Evolutionary conservation across 2,888 invertebrate species (phyloP).

Genomic region (Temnothorax rugatulus): DNA sequence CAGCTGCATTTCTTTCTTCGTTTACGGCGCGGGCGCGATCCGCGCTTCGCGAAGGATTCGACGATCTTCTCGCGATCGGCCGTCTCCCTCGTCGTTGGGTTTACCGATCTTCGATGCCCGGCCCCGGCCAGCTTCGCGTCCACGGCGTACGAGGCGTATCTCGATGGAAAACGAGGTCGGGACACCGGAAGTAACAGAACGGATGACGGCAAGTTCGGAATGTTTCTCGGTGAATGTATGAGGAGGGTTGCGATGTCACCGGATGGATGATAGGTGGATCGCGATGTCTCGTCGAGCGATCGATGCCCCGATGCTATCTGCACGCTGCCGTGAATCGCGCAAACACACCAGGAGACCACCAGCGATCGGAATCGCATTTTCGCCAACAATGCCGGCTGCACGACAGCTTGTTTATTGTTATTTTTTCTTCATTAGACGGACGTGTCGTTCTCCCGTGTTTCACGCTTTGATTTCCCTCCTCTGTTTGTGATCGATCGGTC

Average conservation of each 20-base stretch:
- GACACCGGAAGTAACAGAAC: background rate
- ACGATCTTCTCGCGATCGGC: background rate
- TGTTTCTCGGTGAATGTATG: background rate
- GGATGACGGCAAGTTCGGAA: background rate
- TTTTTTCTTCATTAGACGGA: background rate
- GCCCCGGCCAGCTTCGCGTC: background rate
- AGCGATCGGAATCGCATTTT: conserved; percentile 43
- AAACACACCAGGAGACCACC: conserved; percentile 17
- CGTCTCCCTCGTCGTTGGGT: no score
- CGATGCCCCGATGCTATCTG: conserved; percentile 25
- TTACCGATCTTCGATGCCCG: no score
- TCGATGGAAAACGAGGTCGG: background rate
- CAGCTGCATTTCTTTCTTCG: background rate
- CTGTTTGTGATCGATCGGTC: background rate
- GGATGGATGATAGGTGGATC: conserved; percentile 5
- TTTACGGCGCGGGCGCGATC: background rate
- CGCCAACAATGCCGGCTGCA: background rate
- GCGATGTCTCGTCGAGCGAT: conserved; percentile 22
- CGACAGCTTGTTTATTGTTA: conserved; percentile 7
- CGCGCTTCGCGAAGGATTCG: no score
- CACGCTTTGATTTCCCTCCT: background rate
- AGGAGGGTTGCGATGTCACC: background rate
- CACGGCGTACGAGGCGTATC: no score
- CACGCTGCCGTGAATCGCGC: conserved; percentile 37
- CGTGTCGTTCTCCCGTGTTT: background rate